Base-by-base conservation (phyloP, 2,797 vertebrate genomes). In the Perdix hodgsoniae region DNA sequence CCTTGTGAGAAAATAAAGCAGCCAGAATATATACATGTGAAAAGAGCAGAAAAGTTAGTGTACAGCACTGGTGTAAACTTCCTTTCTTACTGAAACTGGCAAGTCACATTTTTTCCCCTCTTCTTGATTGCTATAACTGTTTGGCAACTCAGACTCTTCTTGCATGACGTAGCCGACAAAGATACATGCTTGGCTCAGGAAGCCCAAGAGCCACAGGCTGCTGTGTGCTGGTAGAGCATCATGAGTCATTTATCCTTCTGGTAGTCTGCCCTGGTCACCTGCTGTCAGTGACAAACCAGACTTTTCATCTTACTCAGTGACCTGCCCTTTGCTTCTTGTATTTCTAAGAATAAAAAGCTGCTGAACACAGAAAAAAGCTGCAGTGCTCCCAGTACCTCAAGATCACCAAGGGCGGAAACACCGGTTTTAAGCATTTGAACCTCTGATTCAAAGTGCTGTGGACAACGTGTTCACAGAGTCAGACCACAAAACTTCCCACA, bases 11-110 rank as follows among this genome's bases (percentile, higher is more conserved):
- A 91, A 87, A 69, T 61, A 21, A 5, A 4, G 59, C 80, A 82
- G 4, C 3, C 7, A 42, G n/a, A 66, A 91, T 2, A 45, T 6
- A 59, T 1, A 16, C 35, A 72, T 0, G 1, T 35, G 31, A 75
- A 83, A 94, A 86, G 0, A 2, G 27, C 45, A 72, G 19, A 72
- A 61, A 86, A 91, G 77, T 10, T 4, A 71, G 54, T 4, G 7
- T 17, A 83, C 9, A 61, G 42, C 47, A 60, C 50, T 71, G 7
- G 13, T 49, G 10, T 31, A 61, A 84, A 35, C 66, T 35, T 47
- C 63, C 35, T 66, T 29, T 86, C 35, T 44, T 54, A 47, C 11
- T 54, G 54, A 61, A 93, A 87, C 4, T 21, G 5, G 37, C 26
- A 88, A 59, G 42, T 26, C 83, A 74, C n/a, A 1, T 5, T 49